Base-by-base conservation (phyloP, 2,113 vertebrate species). In the Gila orcuttii region DNA sequence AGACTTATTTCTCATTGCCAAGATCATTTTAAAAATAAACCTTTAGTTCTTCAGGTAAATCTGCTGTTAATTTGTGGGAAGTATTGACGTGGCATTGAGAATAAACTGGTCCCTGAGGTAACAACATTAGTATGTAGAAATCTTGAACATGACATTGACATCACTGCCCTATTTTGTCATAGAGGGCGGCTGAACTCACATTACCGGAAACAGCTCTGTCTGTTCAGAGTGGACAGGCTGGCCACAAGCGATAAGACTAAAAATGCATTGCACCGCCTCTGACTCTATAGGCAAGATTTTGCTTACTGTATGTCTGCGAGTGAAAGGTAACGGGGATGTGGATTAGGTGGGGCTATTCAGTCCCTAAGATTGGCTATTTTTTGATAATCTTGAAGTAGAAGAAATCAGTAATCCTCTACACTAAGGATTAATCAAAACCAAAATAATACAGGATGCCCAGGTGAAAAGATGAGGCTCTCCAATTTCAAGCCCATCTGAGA, bases 221-320 rank as follows among this genome's bases (percentile, higher is more conserved):
- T 68, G 21, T 25, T 75, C 7, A 31, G 66, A 68, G 74, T 62
- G 68, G 39, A 55, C 52, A 50, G 62, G 64, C 77, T 89, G 77
- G 31, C 33, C 78, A 55, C 59, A 15, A 52, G 62, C 9, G 82
- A 86, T 86, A 82, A 71, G 85, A 78, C 23, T 73, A 42, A 60
- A 83, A 76, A 83, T 64, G 68, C 55, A n/a, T 25, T 39, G 73
- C 31, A 0, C 2, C 25, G n/a, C 42, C 36, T 75, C n/a, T 57
- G 31, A 68, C 11, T 71, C 66, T 28, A 69, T 50, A 60, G 66
- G 7, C 25, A 1, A 86, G 25, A 84, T 75, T 81, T 86, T 36
- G 42, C 80, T 83, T 71, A 83, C 84, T 79, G 66, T 25, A 47
- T 12, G 45, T 68, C 33, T 42, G 55, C 69, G 19, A 23, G 19